A percentile compares a stretch with the other conserved stretches of the same genome.
Evolutionary conservation across 2,888 invertebrate genomes (phyloP).

Genomic region (Melieria picta): DNA sequence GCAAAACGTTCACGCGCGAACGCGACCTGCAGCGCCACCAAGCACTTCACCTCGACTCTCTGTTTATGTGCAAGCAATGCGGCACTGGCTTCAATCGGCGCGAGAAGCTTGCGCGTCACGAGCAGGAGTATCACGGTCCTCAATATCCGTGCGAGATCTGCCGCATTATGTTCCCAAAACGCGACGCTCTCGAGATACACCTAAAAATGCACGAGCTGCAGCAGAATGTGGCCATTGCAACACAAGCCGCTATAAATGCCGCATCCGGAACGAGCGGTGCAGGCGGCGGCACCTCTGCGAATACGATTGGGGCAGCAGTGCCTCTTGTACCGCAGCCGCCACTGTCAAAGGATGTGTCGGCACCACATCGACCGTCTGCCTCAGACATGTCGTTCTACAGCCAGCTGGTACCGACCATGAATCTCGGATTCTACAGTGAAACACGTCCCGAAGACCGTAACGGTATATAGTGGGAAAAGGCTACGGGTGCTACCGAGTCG

Average conservation of each 20-base stretch:
- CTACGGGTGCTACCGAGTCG: background rate
- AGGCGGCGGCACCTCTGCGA: slow-evolving; percentile 23
- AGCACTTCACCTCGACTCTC: slow-evolving; percentile 75
- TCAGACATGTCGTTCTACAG: slow-evolving; percentile 58
- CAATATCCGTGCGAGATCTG: slow-evolving; percentile 74
- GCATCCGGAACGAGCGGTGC: slow-evolving; percentile 13
- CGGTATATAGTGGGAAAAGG: slow-evolving; percentile 34
- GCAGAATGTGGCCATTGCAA: slow-evolving; percentile 51
- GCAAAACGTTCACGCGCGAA: slow-evolving; percentile 75
- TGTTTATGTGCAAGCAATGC: slow-evolving; percentile 75
- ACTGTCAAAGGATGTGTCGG: slow-evolving; percentile 26
- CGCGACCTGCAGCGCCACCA: slow-evolving; percentile 77
- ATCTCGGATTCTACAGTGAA: slow-evolving; percentile 63
- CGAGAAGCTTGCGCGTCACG: slow-evolving; percentile 73
- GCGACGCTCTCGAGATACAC: slow-evolving; percentile 58
- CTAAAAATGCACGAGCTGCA: slow-evolving; percentile 62
- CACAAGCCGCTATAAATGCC: slow-evolving; percentile 32
- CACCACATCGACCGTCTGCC: slow-evolving; percentile 46
- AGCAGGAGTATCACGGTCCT: slow-evolving; percentile 73
- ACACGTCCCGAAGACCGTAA: slow-evolving; percentile 60
- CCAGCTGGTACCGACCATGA: slow-evolving; percentile 62
- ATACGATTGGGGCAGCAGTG: slow-evolving; percentile 26
- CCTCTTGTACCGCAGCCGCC: slow-evolving; percentile 37
- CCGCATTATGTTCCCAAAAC: slow-evolving; percentile 57
- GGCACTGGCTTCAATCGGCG: slow-evolving; percentile 70